A percentile compares a stretch with the other conserved stretches of the same genome.
Evolutionary conservation across 2,888 invertebrate genomes (phyloP).

Genomic region (Allolobophora icterica): DNA sequence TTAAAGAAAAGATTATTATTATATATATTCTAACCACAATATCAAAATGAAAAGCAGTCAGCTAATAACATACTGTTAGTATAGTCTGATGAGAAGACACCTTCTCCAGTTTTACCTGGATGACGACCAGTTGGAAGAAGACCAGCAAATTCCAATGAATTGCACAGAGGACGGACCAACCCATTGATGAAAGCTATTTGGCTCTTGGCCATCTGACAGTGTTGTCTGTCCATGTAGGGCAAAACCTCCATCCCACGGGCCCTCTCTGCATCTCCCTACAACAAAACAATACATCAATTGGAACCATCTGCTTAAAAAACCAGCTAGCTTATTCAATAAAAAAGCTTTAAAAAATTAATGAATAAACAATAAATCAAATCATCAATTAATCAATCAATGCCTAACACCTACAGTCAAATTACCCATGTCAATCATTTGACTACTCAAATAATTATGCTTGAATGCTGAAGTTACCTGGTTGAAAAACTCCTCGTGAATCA

Average conservation of each 20-base stretch:
- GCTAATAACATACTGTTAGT: constrained; percentile 32
- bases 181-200: constrained; percentile 73
- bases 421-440: background rate
- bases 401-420: background rate
- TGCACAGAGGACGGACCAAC: constrained; percentile 70
- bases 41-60: constrained; percentile 37
- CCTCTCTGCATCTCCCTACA: constrained; percentile 70
- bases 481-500: constrained; percentile 72
- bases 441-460: background rate
- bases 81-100: constrained; percentile 47
- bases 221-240: constrained; percentile 71
- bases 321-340: background rate
- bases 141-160: constrained; percentile 67
- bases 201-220: constrained; percentile 70
- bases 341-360: background rate
- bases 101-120: constrained; percentile 59
- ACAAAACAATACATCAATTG: background rate
- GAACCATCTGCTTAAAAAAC: background rate
- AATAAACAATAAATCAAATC: background rate
- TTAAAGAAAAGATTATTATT: too few relatives aligned
- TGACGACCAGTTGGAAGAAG: constrained; percentile 68
- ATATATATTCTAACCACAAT: background rate
- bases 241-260: constrained; percentile 69
- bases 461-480: constrained; percentile 67
- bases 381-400: background rate